Base-by-base conservation (phyloP, 2,113 vertebrate genomes). In the Malurus melanocephalus region DNA sequence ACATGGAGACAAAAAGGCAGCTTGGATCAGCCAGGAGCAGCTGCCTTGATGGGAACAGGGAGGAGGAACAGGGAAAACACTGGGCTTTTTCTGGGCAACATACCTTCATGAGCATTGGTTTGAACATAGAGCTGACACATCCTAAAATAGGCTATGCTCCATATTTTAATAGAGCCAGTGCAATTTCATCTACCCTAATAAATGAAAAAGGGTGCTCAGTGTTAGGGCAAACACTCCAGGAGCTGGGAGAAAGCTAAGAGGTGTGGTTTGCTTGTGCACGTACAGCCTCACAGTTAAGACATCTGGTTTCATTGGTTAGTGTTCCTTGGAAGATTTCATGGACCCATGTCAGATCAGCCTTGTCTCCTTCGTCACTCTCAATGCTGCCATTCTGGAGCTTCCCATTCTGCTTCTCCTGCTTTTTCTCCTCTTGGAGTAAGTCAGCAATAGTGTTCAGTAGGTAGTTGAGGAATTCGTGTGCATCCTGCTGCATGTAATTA, bases 251-350 rank as follows among this genome's bases (percentile, higher is more conserved):
- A 55, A 90, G 88, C 80, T 93, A 87, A 73, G 79, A 88, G 81
- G 88, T 77, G 78, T 89, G 17, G 76, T 56, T 82, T 85, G 72
- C 72, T 24, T 85, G 95, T 93, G 74, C 89, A 96, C 98, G 97
- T 93, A 99, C 98, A 92, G 98, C 98, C 98, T 99, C 98, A 94
- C 98, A 99, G 97, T 98, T 99, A 94, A 99, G 98, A 97, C 98
- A 99, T 91, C 98, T 98, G 24, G 98, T 99, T 97, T 99, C 98
- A 51, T 99, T 99, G 96, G 98, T 99, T 97, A 99, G 97, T 26
- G 98, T 99, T 92, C 98, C 98, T 95, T 99, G 98, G 97, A 99
- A 99, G 97, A 99, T 99, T 96, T 99, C 98, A 7, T 99, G 98
- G 85, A 99, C 98, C 98, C 98, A 99, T 12, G 98, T 99, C 95